Conservation (phyloP, 2,113 vertebrate genomes). For the Myiozetetes cayanensis region DNA sequence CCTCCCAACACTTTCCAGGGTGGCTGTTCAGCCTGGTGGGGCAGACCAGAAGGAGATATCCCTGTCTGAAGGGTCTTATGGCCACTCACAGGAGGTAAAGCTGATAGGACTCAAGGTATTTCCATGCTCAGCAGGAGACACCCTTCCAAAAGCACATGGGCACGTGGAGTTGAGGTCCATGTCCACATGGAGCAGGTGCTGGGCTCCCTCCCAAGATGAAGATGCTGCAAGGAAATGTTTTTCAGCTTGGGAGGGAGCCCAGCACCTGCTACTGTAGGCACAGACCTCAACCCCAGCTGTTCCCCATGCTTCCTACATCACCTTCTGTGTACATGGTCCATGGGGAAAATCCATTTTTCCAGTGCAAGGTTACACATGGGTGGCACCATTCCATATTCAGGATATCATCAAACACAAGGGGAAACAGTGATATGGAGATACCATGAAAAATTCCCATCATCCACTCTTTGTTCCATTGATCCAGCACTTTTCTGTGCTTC, state of each 20-base stretch:
- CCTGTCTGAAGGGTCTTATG: background rate
- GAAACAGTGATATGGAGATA: rapidly evolving
- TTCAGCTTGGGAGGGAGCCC: background rate
- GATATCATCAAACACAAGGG: background rate
- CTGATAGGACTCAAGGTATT: too few relatives aligned
- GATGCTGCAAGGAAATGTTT: background rate
- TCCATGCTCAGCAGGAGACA: background rate
- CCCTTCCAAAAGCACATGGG: background rate
- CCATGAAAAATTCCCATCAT: background rate
- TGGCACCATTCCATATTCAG: background rate
- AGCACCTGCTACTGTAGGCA: background rate
- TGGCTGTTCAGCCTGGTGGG: background rate
- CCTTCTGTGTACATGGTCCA: background rate
- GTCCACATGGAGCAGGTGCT: rapidly evolving
- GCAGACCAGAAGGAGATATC: background rate
- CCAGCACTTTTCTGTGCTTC: background rate
- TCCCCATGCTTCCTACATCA: background rate
- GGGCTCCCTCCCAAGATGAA: background rate
- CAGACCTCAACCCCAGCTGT: rapidly evolving
- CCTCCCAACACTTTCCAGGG: background rate
- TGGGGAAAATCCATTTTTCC: background rate
- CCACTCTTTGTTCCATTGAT: background rate
- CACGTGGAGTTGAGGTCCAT: background rate
- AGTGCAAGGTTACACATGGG: background rate
- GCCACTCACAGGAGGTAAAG: too few relatives aligned